phyloP scores from a whole-genome alignment of 2,888 invertebrate species.

The Eupeodes latifasciatus region DNA sequence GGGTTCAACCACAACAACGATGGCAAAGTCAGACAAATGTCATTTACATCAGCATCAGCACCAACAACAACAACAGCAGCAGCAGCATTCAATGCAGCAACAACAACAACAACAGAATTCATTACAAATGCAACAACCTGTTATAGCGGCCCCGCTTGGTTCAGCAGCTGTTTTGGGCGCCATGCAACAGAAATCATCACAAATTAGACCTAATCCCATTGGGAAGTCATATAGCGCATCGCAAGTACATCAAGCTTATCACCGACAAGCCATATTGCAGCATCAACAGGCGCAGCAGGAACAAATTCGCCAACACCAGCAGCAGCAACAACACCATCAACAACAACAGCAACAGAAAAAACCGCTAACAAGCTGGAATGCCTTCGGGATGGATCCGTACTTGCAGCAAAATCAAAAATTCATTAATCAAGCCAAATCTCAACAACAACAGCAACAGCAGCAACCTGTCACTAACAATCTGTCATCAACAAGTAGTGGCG shows the following conservation, averaged over 20 bases:
- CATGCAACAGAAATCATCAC: constrained; percentile 67
- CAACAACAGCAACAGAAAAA: constrained; percentile 80
- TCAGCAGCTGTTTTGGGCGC: constrained; percentile 63
- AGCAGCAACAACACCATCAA: constrained; percentile 77
- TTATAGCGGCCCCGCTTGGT: constrained; percentile 68
- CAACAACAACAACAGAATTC: constrained; percentile 75
- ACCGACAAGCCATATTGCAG: constrained; percentile 79
- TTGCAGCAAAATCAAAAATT: constrained; percentile 77
- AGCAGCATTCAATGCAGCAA: constrained; percentile 24
- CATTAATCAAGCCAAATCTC: constrained; percentile 49
- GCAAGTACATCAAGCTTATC: constrained; percentile 81
- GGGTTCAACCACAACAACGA: constrained; percentile 49
- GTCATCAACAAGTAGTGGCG: constrained; percentile 49
- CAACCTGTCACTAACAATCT: constrained; percentile 53
- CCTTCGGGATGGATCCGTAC: constrained; percentile 81
- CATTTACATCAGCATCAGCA: constrained; percentile 69
- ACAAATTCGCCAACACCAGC: constrained; percentile 76
- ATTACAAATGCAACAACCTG: constrained; percentile 77
- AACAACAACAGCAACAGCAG: constrained; percentile 70
- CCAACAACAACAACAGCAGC: constrained; percentile 38
- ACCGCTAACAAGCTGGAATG: constrained; percentile 82
- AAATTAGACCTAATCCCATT: constrained; percentile 78
- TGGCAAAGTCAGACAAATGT: constrained; percentile 72
- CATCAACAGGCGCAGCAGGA: constrained; percentile 79
- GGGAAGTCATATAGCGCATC: constrained; percentile 83